Evolutionary conservation across 2,797 vertebrate genomes (phyloP).

Genomic region (Eulemur mongoz): DNA sequence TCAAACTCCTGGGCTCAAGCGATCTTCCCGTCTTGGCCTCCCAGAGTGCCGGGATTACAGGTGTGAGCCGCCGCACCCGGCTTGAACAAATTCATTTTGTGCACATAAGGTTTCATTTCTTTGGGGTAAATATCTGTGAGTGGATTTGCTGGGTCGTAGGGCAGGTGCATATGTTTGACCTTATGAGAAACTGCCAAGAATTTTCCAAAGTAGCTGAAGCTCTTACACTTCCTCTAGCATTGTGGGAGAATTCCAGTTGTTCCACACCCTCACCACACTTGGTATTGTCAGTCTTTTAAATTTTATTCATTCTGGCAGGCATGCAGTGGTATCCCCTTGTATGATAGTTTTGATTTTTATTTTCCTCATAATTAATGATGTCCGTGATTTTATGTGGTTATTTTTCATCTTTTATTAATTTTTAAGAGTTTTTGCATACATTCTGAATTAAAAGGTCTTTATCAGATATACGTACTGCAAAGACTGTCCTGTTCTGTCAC

Average conservation of each 20-base stretch:
- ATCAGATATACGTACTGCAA: not conserved
- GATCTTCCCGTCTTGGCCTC: too few species aligned
- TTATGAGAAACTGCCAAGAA: not conserved
- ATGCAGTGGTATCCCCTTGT: not conserved
- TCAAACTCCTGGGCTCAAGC: too few species aligned
- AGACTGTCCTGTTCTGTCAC: not conserved
- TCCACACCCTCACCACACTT: not conserved
- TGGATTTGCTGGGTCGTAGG: not conserved
- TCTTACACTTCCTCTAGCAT: not conserved
- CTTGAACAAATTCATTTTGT: not conserved
- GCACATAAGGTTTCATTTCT: not conserved
- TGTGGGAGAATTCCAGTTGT: not conserved
- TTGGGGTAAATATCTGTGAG: not conserved
- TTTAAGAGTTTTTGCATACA: not conserved
- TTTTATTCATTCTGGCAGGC: not conserved
- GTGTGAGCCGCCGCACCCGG: not conserved
- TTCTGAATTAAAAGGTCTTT: conserved; percentile 1
- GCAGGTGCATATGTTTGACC: not conserved
- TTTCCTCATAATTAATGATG: not conserved
- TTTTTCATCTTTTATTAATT: not conserved
- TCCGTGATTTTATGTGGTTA: not conserved
- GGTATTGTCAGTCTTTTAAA: not conserved
- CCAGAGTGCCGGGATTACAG: not conserved
- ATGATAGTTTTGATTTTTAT: not conserved
- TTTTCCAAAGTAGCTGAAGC: not conserved